These are phyloP conservation scores for Tenthredo mesomela DNA, from an alignment of 2,888 invertebrate species.

Conservation along the genomic window DNA sequence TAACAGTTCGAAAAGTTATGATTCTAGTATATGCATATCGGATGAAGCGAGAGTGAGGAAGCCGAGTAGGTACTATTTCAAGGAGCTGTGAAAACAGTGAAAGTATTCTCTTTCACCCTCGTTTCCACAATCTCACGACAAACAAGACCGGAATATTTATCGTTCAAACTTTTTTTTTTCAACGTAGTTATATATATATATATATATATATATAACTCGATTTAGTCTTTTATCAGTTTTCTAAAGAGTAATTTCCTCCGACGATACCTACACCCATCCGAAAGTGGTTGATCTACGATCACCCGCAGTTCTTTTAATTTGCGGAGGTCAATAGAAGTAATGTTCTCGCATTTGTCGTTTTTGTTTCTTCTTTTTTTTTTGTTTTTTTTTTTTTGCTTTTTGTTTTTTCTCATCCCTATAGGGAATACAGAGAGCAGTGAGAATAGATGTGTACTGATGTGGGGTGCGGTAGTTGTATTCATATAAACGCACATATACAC, in stretches of 20 bases:
- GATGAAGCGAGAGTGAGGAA: background rate
- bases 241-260: slow-evolving; percentile 39
- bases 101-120: slow-evolving; percentile 17
- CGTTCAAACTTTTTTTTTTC: background rate
- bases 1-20: background rate
- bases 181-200: background rate
- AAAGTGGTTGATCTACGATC: slow-evolving; percentile 20
- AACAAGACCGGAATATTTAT: slow-evolving; percentile 39
- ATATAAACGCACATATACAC: background rate
- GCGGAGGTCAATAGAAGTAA: slow-evolving; percentile 40
- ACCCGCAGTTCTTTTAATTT: slow-evolving; percentile 28
- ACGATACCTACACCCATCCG: background rate
- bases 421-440: background rate
- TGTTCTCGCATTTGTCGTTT: slow-evolving; percentile 38
- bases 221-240: slow-evolving; percentile 33
- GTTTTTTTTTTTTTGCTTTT: background rate
- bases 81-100: slow-evolving; percentile 7
- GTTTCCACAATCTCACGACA: slow-evolving; percentile 33
- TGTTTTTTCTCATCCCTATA: background rate
- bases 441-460: background rate
- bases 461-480: background rate
- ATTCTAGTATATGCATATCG: background rate
- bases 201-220: too few relatives aligned
- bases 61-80: background rate
- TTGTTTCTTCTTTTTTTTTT: background rate